phyloP scores from a whole-genome alignment of 1,140 invertebrate species.

The Drosophila sp. region DNA sequence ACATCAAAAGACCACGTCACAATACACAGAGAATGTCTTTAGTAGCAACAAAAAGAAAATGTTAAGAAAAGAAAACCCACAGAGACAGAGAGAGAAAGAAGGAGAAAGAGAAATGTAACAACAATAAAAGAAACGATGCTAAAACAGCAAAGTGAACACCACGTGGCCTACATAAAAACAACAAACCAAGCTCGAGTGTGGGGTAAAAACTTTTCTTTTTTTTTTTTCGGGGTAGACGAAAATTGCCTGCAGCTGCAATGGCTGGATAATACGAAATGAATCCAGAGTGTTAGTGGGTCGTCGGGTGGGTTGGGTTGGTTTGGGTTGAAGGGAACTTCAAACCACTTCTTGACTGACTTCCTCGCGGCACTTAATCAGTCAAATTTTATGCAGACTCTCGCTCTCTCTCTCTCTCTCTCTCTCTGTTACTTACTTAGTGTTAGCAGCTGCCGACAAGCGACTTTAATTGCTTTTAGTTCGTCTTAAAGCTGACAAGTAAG shows the following conservation, averaged over 20 bases:
- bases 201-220: conserved; percentile 32
- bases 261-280: not conserved
- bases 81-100: not conserved
- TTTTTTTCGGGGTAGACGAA: conserved; percentile 36
- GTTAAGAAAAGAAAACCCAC: conserved; percentile 17
- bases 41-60: conserved; percentile 37
- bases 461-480: conserved; percentile 71
- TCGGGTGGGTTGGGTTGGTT: not conserved
- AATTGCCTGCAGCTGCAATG: conserved; percentile 70
- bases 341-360: conserved; percentile 43
- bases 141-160: conserved; percentile 55
- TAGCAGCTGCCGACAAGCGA: conserved; percentile 59
- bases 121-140: conserved; percentile 55
- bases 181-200: conserved; percentile 14
- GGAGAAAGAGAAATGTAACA: conserved; percentile 40
- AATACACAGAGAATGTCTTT: conserved; percentile 53
- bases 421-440: not conserved
- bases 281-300: not conserved
- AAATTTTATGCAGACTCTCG: conserved; percentile 48
- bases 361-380: conserved; percentile 70
- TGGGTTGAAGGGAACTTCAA: conserved; percentile 22
- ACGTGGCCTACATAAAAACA: conserved; percentile 66
- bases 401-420: not conserved
- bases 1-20: conserved; percentile 63
- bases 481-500: conserved; percentile 32